These are phyloP conservation scores for Gnathonemus echidnorhynchus DNA, from an alignment of 2,113 vertebrate genomes.

Conservation along the genomic window DNA sequence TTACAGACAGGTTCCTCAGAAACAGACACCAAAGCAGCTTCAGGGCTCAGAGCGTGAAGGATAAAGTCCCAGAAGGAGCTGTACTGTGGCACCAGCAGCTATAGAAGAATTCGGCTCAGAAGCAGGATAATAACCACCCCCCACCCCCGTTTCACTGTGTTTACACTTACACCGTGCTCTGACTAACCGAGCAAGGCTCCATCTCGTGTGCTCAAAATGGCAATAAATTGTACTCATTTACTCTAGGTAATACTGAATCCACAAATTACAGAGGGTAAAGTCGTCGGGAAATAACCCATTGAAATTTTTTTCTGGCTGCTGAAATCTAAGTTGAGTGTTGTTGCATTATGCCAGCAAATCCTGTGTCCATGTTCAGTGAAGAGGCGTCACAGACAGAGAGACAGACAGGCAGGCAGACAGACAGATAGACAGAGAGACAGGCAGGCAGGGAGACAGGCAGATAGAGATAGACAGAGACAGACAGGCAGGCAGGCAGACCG, in stretches of 20 bases:
- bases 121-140: background rate
- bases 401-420: background rate
- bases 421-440: background rate
- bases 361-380: background rate
- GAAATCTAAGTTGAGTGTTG: background rate
- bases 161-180: background rate
- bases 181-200: background rate
- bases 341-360: background rate
- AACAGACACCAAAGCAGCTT: background rate
- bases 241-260: background rate
- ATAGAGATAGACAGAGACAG: background rate
- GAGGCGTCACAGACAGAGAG: background rate
- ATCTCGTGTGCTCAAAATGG: background rate
- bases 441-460: too few relatives aligned
- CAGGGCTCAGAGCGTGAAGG: background rate
- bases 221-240: slow-evolving; percentile 10
- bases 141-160: background rate
- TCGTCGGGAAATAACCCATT: background rate
- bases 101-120: background rate
- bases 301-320: background rate
- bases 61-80: background rate
- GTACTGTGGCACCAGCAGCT: background rate
- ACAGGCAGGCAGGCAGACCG: background rate
- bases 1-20: background rate
- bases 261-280: background rate